phyloP scores from a whole-genome alignment of 2,888 invertebrate genomes.

The Rotaria sp. region DNA sequence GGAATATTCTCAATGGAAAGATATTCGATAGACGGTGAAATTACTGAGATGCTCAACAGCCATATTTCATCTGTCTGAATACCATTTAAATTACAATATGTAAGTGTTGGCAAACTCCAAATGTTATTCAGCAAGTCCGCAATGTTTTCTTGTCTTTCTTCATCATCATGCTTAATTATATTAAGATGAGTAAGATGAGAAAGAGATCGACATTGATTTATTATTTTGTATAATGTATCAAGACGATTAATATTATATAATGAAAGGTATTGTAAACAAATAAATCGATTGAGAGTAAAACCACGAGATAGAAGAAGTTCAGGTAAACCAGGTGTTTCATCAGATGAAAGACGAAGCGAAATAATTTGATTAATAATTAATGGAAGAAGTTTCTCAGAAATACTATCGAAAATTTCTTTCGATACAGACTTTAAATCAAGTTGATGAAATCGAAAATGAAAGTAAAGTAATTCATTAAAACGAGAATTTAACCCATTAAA shows the following conservation, averaged over 20 bases:
- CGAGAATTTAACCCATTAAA: background rate
- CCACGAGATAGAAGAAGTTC: background rate
- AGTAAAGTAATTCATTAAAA: background rate
- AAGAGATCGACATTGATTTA: background rate
- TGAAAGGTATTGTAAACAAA: background rate
- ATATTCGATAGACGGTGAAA: background rate
- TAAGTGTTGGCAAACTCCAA: background rate
- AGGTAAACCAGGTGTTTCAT: background rate
- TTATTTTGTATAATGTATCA: background rate
- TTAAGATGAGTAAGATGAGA: background rate
- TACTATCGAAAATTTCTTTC: background rate
- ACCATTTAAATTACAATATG: background rate
- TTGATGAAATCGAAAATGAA: background rate
- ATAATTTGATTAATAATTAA: background rate
- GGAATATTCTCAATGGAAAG: background rate
- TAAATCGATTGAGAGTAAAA: background rate
- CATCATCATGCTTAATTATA: background rate
- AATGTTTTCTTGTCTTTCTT: too few species aligned
- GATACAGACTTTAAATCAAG: background rate
- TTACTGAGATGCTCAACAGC: background rate
- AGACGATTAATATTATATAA: background rate
- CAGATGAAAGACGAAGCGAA: background rate
- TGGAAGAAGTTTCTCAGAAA: background rate
- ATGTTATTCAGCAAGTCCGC: background rate
- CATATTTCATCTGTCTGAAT: background rate